A percentile compares a stretch with the other conserved stretches of the same genome.
Evolutionary conservation across 1,140 invertebrate genomes (phyloP).

Genomic region (Drosophila bocki): DNA sequence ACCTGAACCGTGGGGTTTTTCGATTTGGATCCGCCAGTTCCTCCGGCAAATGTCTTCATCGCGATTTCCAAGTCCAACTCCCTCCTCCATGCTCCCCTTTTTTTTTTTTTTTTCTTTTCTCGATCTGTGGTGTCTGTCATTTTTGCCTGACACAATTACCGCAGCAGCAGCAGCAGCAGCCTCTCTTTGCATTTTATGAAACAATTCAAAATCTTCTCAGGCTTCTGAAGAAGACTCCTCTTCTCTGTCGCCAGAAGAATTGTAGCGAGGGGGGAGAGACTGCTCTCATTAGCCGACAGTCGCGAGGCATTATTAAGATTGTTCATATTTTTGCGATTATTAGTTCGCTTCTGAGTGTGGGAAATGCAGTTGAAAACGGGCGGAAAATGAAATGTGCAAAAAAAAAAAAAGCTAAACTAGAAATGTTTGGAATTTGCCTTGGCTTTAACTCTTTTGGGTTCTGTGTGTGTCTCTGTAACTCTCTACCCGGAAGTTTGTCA

Average conservation of each 20-base stretch:
- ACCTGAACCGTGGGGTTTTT: constrained; percentile 54
- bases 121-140: constrained; percentile 53
- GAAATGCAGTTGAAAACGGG: constrained; percentile 41
- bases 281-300: constrained; percentile 67
- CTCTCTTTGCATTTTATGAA: constrained; percentile 79
- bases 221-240: constrained; percentile 57
- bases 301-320: constrained; percentile 62
- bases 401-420: constrained; percentile 7
- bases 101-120: constrained; percentile 3
- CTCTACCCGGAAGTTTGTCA: constrained; percentile 32
- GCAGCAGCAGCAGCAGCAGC: constrained; percentile 60
- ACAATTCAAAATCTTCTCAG: constrained; percentile 83
- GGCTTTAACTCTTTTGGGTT: constrained; percentile 26
- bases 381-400: constrained; percentile 37
- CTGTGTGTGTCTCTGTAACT: constrained; percentile 11
- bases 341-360: constrained; percentile 72
- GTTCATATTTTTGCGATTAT: constrained; percentile 75
- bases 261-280: background rate
- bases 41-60: constrained; percentile 56
- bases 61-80: constrained; percentile 25
- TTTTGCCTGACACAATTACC: constrained; percentile 77
- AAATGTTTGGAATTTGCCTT: constrained; percentile 22
- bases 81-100: background rate
- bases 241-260: constrained; percentile 6
- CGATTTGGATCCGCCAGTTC: constrained; percentile 38